Evolutionary conservation across 2,888 invertebrate genomes (phyloP), one percentile per base, ranked within the genome.

Genomic region (Phyllotreta striolata): DNA sequence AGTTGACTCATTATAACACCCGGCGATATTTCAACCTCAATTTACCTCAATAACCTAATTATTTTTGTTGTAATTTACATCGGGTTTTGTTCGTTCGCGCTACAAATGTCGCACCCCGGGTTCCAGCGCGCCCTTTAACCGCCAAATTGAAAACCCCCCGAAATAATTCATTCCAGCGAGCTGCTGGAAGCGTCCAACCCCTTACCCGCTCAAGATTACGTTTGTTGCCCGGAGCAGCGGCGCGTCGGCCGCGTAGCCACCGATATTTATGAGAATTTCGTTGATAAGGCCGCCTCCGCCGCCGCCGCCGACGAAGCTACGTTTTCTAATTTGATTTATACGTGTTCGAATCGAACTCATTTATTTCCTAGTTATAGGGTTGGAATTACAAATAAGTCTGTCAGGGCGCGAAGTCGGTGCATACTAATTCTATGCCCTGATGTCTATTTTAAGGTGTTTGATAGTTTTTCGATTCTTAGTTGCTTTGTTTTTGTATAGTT

Each of bases 321-420:
- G 43, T 70, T 70, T 76, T 72, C 67, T 74, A 76, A 77, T 75
- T 73, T 77, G 76, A 76, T 76, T 77, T 76, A 75, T 74, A 72
- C 67, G 66, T 63, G 72, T 69, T 72, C 72, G 74, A 76, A 73
- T 73, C 70, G 71, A 72, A 74, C 74, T 75, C 76, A 76, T 77
- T 73, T 73, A 72, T 68, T 71, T 67, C 4, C 73, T 74, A 72
- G 73, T 75, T 75, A 77, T 73, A 71, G 70, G 72, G 68, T 68
- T 68, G 68, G 66, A 65, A 65, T 66, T 72, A 70, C 69, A 70
- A 71, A 71, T 72, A 67, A 64, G 64, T 56, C 58, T 65, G 64
- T 55, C 64, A 56, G 58, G 63, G 70, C 68, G 62, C 61, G 56
- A 68, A 70, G 68, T 70, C 63, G 52, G 13, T 34, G 41, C 43